Base-by-base conservation (phyloP, 2,888 invertebrate species). In the Polydesmus complanatus region DNA sequence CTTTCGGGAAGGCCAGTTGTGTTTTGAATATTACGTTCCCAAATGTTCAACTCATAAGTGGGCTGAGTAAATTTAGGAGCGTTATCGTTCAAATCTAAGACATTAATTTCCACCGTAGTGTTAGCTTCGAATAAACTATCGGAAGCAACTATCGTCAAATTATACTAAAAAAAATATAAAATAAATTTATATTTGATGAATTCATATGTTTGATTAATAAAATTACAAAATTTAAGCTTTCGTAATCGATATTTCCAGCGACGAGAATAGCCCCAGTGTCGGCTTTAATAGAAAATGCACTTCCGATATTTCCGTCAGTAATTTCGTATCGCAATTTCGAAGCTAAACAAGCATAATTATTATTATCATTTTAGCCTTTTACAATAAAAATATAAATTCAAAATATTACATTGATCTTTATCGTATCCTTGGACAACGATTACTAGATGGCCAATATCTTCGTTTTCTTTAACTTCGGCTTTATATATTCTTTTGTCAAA, bases 221-320 rank as follows among this genome's bases (percentile, higher is more conserved):
- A 54, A 3, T 23, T 27, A 54, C 8, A 27, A 27, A 27, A 19
- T 61, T 48, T 23, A 55, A 60, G 1, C 92, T 91, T 77, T 95
- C 95, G 76, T 95, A 96, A 80, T 96, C 96, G 73, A 96, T 82
- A 63, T 92, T 90, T 68, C 94, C 94, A 64, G 94, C 94, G 69
- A 96, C 94, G 78, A 92, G 94, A 77, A 96, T 95, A 74, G 94
- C 94, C 70, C 96, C 96, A 2, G 73, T 75, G 55, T 73, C 70
- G 57, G 55, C 55, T 3, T 61, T 60, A 37, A 95, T 92, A 64
- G 81, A 81, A 72, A 95, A 95, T 0, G 90, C 89, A 66, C 91
- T 84, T 61, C 84, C 85, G 0, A 82, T 81, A 72, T 95, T 94
- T 0, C 95, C 95, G 54, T 81, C 82, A 3, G 85, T 84, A 58